Percentiles rank a stretch among this genome's conserved stretches.
These are phyloP conservation scores for Cuculus canorus DNA, from an alignment of 2,797 vertebrate genomes.

Conservation along the genomic window DNA sequence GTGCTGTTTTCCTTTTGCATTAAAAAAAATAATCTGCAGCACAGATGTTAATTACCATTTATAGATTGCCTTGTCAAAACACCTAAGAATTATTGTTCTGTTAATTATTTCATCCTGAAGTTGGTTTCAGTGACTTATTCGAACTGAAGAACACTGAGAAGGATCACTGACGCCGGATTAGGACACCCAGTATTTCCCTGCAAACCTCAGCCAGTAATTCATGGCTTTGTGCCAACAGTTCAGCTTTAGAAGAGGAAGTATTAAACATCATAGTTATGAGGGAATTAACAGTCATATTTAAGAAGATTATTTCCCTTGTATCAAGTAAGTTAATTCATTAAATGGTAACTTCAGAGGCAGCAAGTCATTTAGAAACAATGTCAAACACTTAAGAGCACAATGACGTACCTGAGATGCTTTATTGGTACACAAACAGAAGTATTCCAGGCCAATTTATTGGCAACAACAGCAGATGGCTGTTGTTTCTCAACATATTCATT, in stretches of 20 bases:
- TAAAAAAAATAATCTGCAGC: not conserved
- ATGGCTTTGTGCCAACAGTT: constrained; percentile 19
- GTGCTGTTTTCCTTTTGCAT: not conserved
- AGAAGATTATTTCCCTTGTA: constrained; percentile 19
- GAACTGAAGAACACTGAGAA: constrained; percentile 7
- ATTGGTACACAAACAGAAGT: not conserved
- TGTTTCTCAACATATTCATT: not conserved
- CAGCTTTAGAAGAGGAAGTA: constrained; percentile 15
- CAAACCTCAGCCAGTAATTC: not conserved
- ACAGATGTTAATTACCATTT: constrained; percentile 55
- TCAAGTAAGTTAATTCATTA: constrained; percentile 46
- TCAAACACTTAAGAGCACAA: not conserved
- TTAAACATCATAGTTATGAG: constrained; percentile 14
- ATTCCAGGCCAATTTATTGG: not conserved
- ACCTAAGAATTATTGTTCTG: constrained; percentile 25
- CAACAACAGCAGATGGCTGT: not conserved
- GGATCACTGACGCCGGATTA: constrained; percentile 8
- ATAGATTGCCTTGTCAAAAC: constrained; percentile 31
- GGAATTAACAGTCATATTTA: constrained; percentile 24
- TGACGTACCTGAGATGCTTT: not conserved
- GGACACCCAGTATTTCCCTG: not conserved
- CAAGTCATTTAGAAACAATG: not conserved
- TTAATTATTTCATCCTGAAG: not conserved
- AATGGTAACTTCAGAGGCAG: not conserved
- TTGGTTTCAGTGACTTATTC: not conserved